Evolutionary conservation across 2,888 invertebrate genomes (phyloP), one percentile per base, ranked within the genome.

Genomic region (Podotricha telesiphe): DNA sequence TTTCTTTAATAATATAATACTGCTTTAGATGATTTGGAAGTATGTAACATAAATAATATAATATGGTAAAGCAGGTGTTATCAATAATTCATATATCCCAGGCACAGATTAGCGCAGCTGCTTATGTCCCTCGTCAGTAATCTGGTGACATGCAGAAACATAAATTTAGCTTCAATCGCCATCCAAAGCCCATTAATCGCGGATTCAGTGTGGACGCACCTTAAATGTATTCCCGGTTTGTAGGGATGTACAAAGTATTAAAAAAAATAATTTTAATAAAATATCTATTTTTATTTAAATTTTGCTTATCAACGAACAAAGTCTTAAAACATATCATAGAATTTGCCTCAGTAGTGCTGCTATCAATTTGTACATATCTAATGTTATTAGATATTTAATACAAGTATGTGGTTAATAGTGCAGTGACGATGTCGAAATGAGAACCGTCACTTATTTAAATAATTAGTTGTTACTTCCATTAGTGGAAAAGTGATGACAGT

Each of bases 81-180:
- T 70, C 70, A 70, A 74, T 74, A 75, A 74, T 69, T 74, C 71
- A 69, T 64, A 62, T 68, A 70, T 71, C 63, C 62, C 77, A 69
- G 69, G 65, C 69, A 69, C 65, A 82, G 80, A 84, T 85, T 81
- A 85, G 81, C 82, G 82, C 89, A 87, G 86, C 85, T 86, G 89
- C 77, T 82, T 76, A 72, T 76, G 80, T 81, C 82, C 79, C 79
- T 79, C 82, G 85, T 83, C 85, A 80, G 77, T 72, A 87, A 89
- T 87, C 89, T 82, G 81, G 79, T 83, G 90, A 86, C 86, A 82
- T 81, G 85, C 86, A 86, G 80, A 84, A 85, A 86, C 87, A 88
- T 91, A 91, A 89, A 91, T 92, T 90, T 89, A 87, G 87, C 87
- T 89, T 85, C 89, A 88, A 91, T 91, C 87, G 87, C 82, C 81